Conservation (phyloP, 2,113 vertebrate genomes). For the Anguilla rostrata region DNA sequence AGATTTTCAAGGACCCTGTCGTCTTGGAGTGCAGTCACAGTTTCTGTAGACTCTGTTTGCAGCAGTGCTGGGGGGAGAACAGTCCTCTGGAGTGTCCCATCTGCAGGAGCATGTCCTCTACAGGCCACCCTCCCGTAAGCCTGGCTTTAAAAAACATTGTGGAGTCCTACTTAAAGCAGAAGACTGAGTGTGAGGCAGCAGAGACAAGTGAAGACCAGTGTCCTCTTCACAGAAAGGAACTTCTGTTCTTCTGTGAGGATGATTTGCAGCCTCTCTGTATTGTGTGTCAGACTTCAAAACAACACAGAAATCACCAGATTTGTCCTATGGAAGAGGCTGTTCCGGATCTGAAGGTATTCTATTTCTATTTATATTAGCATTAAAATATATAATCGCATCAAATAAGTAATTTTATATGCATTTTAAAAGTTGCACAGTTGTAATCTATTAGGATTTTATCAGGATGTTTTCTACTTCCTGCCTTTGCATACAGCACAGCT, state of each 20-base stretch:
- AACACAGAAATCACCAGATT: conserved; percentile 2
- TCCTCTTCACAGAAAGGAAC: background rate
- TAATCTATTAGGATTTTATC: no score
- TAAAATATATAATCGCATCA: background rate
- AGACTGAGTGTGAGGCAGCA: background rate
- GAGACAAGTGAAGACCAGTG: background rate
- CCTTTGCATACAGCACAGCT: no score
- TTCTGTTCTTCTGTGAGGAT: background rate
- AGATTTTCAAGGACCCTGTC: conserved; percentile 4
- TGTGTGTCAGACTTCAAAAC: background rate
- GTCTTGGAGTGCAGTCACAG: background rate
- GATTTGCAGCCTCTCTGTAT: background rate
- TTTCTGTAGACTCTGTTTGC: background rate
- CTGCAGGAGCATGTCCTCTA: background rate
- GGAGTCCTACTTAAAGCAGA: background rate
- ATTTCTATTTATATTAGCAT: background rate
- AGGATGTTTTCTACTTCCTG: no score
- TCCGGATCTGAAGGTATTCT: background rate
- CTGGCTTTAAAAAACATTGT: background rate
- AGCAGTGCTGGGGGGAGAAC: background rate
- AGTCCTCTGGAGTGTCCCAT: background rate
- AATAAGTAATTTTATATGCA: no score
- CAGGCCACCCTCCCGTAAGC: background rate
- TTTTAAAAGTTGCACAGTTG: no score
- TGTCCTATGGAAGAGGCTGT: background rate